Base-by-base conservation (phyloP, 2,888 invertebrate species). In the Calameuta pallipes region DNA sequence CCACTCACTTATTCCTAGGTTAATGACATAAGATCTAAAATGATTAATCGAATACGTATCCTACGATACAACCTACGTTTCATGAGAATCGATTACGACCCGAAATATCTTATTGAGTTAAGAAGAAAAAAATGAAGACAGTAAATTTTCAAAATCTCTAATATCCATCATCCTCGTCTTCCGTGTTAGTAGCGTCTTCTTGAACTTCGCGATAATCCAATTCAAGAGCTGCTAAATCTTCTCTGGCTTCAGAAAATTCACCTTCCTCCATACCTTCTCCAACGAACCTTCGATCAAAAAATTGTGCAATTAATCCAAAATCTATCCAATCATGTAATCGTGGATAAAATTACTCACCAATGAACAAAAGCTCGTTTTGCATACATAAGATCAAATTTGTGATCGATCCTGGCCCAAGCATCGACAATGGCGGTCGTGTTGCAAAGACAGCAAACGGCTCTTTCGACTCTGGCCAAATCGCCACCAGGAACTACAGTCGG, bases 361-460 rank as follows among this genome's bases (percentile, higher is more conserved):
- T 88, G 88, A 78, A 88, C 88, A 75, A 88, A 88, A 11, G 88
- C 88, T 79, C 88, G 80, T 75, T 88, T 88, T 13, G 88, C 87
- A 69, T 87, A 88, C 88, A 88, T 89, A 0, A 88, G 80, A 81
- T 88, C 88, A 37, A 88, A 88, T 79, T 88, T 88, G 75, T 87
- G 89, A 82, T 88, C 89, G 36, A 88, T 87, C 79, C 88, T 83
- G 1, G 87, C 88, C 88, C 88, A 88, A 1, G 88, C 88, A 9
- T 88, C 89, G 6, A 88, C 88, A 56, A 88, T 88, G 13, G 88
- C 88, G 12, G 88, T 98, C 11, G 98, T 98, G 92, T 98, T 98
- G 89, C 94, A 97, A 89, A 94, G 93, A 96, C 98, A 97, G 89
- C 97, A 98, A 37, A 97, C 97, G 69, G 98, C 97, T 82, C 98